Evolutionary conservation across 2,797 vertebrate species (phyloP).

Genomic region (Eulemur mongoz): DNA sequence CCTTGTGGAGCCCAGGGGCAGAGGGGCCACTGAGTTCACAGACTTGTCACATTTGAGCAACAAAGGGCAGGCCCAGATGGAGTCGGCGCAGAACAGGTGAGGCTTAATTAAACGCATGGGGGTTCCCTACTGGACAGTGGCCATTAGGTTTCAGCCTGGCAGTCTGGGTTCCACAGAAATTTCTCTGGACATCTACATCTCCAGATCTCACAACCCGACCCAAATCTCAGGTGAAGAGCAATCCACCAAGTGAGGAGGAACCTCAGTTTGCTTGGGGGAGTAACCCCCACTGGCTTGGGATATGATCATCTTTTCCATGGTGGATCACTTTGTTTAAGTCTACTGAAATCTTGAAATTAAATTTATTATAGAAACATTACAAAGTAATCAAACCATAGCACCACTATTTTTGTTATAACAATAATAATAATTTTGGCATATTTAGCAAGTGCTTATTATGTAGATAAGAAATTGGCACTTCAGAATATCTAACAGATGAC

Average conservation of each 20-base stretch:
- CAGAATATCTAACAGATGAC: not conserved
- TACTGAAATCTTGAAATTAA: not conserved
- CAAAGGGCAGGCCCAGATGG: too few relatives aligned
- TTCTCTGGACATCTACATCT: not conserved
- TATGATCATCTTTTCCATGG: not conserved
- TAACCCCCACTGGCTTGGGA: not conserved
- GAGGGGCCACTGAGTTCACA: not conserved
- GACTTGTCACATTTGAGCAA: not conserved
- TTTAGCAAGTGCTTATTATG: not conserved
- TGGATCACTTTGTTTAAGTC: not conserved
- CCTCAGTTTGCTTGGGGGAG: not conserved
- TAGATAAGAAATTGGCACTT: not conserved
- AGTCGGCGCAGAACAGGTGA: not conserved
- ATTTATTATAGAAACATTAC: not conserved
- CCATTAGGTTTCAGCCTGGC: too few relatives aligned
- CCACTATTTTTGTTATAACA: not conserved
- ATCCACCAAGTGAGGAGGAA: not conserved
- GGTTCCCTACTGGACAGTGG: not conserved
- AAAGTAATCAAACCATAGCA: not conserved
- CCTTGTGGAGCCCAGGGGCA: rapidly evolving
- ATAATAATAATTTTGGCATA: not conserved
- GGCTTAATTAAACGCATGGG: not conserved
- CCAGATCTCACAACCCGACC: not conserved
- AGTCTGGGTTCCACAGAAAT: not conserved
- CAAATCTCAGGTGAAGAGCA: not conserved